Evolutionary conservation across 2,888 invertebrate species (phyloP).

Genomic region (Torymus tubicola): DNA sequence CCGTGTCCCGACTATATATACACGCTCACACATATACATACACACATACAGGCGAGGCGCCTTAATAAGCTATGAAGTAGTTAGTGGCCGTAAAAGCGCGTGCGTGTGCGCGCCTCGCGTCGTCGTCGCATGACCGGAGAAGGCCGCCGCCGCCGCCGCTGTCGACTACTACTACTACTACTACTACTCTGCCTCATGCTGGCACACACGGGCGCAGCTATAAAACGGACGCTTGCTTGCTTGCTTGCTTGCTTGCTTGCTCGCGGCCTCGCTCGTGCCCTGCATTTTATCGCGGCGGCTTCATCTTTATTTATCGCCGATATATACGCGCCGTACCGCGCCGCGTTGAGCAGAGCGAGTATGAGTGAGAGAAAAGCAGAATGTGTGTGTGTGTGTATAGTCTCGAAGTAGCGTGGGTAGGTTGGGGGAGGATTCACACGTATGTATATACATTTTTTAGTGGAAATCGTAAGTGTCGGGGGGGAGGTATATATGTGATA

Average conservation of each 20-base stretch:
- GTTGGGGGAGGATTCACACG: not conserved
- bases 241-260: too few relatives aligned
- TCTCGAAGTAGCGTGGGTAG: too few relatives aligned
- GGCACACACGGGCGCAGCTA: conserved; percentile 53
- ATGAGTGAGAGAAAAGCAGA: too few relatives aligned
- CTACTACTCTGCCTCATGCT: too few relatives aligned
- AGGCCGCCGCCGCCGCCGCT: conserved; percentile 37
- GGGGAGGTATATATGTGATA: too few relatives aligned
- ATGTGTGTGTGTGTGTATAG: too few relatives aligned
- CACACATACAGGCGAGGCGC: conserved; percentile 4
- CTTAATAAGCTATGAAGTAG: conserved; percentile 56
- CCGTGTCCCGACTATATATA: too few relatives aligned
- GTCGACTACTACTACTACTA: too few relatives aligned
- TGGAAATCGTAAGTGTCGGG: not conserved
- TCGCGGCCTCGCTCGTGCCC: conserved; percentile 63
- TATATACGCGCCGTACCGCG: too few relatives aligned
- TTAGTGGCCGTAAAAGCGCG: conserved; percentile 52
- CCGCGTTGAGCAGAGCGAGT: too few relatives aligned
- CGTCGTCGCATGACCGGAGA: not conserved
- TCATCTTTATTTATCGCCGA: conserved; percentile 71
- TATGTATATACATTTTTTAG: conserved; percentile 16
- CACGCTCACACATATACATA: not conserved
- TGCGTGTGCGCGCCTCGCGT: conserved; percentile 4
- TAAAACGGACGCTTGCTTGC: conserved; percentile 51
- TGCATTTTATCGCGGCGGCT: conserved; percentile 69